These are phyloP conservation scores for Epizoanthus ramosus DNA, from an alignment of 92 coral and sea anemone genomes.

Conservation along the genomic window DNA sequence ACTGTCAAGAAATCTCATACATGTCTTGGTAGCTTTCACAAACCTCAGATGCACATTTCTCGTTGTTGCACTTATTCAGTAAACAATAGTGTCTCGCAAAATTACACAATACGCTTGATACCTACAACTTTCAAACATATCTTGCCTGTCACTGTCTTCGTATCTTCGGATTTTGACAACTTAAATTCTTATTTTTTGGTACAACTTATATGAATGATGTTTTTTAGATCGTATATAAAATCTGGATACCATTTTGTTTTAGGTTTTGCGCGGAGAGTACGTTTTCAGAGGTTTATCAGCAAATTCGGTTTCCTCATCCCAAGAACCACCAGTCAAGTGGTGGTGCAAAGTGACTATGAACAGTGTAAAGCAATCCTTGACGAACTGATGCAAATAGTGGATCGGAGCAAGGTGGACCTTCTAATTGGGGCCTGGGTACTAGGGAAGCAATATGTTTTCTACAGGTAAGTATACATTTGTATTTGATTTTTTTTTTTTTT, in stretches of 20 bases:
- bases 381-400: conserved; percentile 46
- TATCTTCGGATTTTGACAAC: too few species aligned
- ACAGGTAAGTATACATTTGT: conserved; percentile 51
- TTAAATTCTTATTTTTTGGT: too few species aligned
- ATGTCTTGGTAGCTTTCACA: too few species aligned
- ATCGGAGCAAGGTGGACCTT: conserved; percentile 51
- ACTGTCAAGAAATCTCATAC: too few species aligned
- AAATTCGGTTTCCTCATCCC: conserved; percentile 68
- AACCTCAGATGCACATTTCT: too few species aligned
- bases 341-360: conserved; percentile 60
- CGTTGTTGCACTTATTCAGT: too few species aligned
- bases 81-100: too few species aligned
- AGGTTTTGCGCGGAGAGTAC: conserved; percentile 82
- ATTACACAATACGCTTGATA: too few species aligned
- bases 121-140: too few species aligned
- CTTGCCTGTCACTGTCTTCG: too few species aligned
- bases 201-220: too few species aligned
- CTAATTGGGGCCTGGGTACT: conserved; percentile 68
- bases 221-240: background rate
- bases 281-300: conserved; percentile 68
- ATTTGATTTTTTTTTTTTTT: too few species aligned
- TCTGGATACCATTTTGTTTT: conserved; percentile 23
- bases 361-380: conserved; percentile 75
- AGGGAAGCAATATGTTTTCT: conserved; percentile 72
- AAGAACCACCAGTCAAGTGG: conserved; percentile 41